Evolutionary conservation across 1,140 invertebrate genomes (phyloP), one percentile per base, ranked within the genome.

Genomic region (Penaeus vannamei): DNA sequence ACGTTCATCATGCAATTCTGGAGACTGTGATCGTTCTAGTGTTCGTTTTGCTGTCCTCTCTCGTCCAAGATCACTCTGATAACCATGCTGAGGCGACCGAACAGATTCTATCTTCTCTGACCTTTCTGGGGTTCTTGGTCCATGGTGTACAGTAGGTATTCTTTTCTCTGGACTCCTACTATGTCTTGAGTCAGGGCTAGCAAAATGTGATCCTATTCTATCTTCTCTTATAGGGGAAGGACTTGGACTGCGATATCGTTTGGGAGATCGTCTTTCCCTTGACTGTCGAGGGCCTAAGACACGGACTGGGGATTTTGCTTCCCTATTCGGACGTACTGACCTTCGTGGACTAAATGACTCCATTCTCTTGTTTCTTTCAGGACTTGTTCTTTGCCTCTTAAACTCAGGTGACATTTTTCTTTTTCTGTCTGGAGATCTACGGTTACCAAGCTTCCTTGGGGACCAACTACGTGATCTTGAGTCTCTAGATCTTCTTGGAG

Each of bases 391-490:
- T 23, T 36, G 64, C 14, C 85, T 79, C 29, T 62, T 86, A 42
- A 82, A 69, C 17, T 87, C 86, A 0, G 86, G 86, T 26, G 86
- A 87, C 36, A 66, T 32, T 82, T 62, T 82, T 29, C 86, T 82
- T 59, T 72, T 87, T 26, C 86, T 87, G 12, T 69, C 64, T 46
- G 80, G 86, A 22, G 79, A 82, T 53, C 86, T 61, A 14, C 86
- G 61, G 10, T 32, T 59, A 69, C 32, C 80, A 22, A 72, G 32
- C 26, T 80, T 80, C 62, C 86, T 81, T 22, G 88, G 88, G 22
- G 88, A 90, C 62, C 84, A 69, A 59, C 84, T 85, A 26, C 88
- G 84, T 46, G 84, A 85, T 20, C 88, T 59, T 23, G 84, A 82
- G 29, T 90, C 84, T 20, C 88, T 79, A 20, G 83, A 53, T 46